Evolutionary conservation across 2,113 vertebrate species (phyloP).

Genomic region (Hylia prasina): DNA sequence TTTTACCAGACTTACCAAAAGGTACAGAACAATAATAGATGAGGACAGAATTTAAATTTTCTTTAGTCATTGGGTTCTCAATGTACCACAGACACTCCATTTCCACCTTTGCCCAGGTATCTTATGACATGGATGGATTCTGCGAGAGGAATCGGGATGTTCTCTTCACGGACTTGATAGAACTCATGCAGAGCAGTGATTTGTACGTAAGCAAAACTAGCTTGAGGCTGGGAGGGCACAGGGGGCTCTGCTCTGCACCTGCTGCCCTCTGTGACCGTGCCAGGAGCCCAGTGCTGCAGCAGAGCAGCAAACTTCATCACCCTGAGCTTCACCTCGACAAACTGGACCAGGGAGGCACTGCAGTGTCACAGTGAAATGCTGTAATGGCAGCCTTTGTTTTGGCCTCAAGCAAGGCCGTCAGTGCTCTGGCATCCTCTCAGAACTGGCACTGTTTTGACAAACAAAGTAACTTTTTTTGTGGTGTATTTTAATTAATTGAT

Average conservation of each 20-base stretch:
- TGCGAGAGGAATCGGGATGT: conserved; percentile 98
- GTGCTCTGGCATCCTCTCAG: background rate
- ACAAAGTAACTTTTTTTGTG: background rate
- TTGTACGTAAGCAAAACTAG: conserved; percentile 78
- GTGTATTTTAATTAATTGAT: background rate
- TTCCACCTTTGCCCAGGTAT: conserved; percentile 81
- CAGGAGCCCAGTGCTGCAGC: background rate
- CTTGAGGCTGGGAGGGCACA: background rate
- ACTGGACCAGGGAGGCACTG: background rate
- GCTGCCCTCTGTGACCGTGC: background rate
- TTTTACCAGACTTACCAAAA: background rate
- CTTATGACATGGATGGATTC: conserved; percentile 96
- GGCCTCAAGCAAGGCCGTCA: background rate
- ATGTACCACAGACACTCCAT: conserved; percentile 39
- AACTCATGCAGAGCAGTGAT: conserved; percentile 98
- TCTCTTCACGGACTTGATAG: conserved; percentile 95
- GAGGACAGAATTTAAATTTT: background rate
- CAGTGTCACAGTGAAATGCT: background rate
- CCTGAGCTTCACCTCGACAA: background rate
- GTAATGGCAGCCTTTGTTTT: background rate
- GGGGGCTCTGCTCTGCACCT: background rate
- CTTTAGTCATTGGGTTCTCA: conserved; percentile 20
- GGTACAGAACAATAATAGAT: background rate
- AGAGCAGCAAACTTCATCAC: background rate
- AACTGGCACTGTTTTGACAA: background rate